A percentile compares a stretch with the other conserved stretches of the same genome.
Evolutionary conservation across 2,797 vertebrate genomes (phyloP).

Genomic region (Coranthus polyacanthus): DNA sequence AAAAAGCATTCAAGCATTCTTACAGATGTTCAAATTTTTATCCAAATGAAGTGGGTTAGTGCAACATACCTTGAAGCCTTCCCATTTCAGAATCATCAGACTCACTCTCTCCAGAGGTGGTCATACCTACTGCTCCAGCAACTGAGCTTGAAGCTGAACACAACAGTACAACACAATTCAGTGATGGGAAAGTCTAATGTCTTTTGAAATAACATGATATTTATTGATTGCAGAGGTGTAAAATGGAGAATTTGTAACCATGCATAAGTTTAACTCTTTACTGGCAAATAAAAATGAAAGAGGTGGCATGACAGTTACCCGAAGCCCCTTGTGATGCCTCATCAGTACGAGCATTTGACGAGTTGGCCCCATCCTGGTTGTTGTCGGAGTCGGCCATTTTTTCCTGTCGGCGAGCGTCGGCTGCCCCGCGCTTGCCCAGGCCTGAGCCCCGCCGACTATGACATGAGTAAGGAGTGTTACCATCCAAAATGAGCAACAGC

Average conservation of each 20-base stretch:
- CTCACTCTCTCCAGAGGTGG: conserved; percentile 99
- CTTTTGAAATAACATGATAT: background rate
- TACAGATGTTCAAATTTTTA: no score
- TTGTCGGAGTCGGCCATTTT: conserved; percentile 99
- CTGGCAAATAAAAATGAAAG: background rate
- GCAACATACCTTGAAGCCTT: conserved; percentile 93
- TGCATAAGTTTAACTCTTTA: background rate
- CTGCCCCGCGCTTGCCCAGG: conserved; percentile 99
- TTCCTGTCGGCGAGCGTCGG: conserved; percentile 99
- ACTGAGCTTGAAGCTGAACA: conserved; percentile 97
- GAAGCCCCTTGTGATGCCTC: conserved; percentile 97
- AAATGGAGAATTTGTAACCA: background rate
- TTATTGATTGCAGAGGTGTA: no score
- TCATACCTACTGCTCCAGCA: conserved; percentile 98
- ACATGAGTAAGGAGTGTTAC: background rate
- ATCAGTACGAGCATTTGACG: conserved; percentile 94
- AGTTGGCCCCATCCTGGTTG: conserved; percentile 97
- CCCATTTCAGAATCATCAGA: conserved; percentile 99
- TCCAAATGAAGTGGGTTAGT: background rate
- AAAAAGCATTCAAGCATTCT: no score
- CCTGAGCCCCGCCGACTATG: conserved; percentile 99
- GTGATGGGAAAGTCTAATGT: background rate
- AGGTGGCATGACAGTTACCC: conserved; percentile 81
- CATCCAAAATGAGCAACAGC: conserved; percentile 15
- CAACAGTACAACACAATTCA: background rate